phyloP scores from a whole-genome alignment of 2,797 vertebrate genomes.

The Galaxias olidus region DNA sequence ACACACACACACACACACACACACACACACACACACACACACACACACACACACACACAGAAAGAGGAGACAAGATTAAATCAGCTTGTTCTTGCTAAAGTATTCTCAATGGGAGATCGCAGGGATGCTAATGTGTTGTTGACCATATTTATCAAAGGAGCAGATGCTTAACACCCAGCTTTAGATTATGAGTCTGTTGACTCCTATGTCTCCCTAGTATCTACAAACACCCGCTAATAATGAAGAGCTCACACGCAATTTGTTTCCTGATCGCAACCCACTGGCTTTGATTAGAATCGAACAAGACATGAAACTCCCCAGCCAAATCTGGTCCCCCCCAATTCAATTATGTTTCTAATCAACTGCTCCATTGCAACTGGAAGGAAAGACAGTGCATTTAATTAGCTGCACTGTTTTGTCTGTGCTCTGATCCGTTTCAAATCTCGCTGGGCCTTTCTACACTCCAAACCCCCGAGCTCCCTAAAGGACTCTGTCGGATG shows the following conservation, averaged over 20 bases:
- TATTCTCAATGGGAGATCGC: conserved; percentile 1
- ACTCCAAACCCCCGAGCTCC: conserved; percentile 7
- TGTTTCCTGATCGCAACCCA: conserved; percentile 17
- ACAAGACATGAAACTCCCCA: conserved; percentile 49
- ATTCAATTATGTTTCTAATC: conserved; percentile 76
- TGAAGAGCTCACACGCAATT: conserved; percentile 39
- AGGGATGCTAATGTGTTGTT: conserved; percentile 18
- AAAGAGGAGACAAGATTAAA: conserved; percentile 15
- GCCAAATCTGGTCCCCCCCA: conserved; percentile 48
- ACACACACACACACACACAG: neutral
- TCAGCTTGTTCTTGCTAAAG: conserved; percentile 2
- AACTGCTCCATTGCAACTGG: conserved; percentile 49
- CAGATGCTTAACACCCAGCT: neutral
- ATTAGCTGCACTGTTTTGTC: conserved; percentile 54
- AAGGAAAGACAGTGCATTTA: conserved; percentile 46
- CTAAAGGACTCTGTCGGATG: neutral
- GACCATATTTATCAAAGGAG: conserved; percentile 33
- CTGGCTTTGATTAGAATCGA: conserved; percentile 35
- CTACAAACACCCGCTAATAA: conserved; percentile 10
- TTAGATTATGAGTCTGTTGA: too few species aligned
- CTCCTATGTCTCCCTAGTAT: conserved; percentile 18
- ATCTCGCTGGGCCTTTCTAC: conserved; percentile 35
- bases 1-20: neutral
- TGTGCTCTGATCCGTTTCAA: conserved; percentile 35
- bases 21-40: neutral